These are phyloP conservation scores for Mormoops blainvillei DNA, from an alignment of 2,113 vertebrate species.

Conservation along the genomic window DNA sequence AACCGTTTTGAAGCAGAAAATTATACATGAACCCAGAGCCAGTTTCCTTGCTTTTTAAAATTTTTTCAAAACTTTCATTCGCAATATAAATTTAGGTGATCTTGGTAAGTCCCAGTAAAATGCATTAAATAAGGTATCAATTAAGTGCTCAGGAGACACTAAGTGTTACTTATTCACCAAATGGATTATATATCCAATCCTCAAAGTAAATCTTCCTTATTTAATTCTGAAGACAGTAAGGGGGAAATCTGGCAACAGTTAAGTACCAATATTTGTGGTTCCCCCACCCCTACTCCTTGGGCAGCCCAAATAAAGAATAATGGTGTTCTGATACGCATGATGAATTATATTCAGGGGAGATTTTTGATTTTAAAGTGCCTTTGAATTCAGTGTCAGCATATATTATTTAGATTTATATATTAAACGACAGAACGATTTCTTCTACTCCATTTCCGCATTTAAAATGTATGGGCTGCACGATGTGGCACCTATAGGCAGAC, in stretches of 20 bases:
- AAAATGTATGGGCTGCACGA: background rate
- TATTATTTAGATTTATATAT: background rate
- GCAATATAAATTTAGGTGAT: background rate
- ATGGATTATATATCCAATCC: constrained; percentile 27
- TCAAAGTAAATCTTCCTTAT: background rate
- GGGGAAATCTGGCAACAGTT: background rate
- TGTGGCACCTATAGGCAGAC: background rate
- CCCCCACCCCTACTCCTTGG: background rate
- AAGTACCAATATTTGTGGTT: background rate
- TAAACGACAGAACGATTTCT: background rate
- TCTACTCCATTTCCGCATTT: background rate
- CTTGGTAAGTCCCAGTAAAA: background rate
- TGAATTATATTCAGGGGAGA: background rate
- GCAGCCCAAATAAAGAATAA: background rate
- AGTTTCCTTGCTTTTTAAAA: background rate
- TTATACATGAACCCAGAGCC: background rate
- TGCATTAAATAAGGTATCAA: background rate
- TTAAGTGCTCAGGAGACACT: background rate
- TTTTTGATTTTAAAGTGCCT: background rate
- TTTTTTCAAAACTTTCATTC: background rate
- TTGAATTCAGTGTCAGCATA: background rate
- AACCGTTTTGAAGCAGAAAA: background rate
- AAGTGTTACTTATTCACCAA: background rate
- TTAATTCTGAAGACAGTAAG: constrained; percentile 42
- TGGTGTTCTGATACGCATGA: background rate